A percentile compares a stretch with the other conserved stretches of the same genome.
Conservation (phyloP, 2,797 vertebrate genomes). For the Crenuchus spilurus region DNA sequence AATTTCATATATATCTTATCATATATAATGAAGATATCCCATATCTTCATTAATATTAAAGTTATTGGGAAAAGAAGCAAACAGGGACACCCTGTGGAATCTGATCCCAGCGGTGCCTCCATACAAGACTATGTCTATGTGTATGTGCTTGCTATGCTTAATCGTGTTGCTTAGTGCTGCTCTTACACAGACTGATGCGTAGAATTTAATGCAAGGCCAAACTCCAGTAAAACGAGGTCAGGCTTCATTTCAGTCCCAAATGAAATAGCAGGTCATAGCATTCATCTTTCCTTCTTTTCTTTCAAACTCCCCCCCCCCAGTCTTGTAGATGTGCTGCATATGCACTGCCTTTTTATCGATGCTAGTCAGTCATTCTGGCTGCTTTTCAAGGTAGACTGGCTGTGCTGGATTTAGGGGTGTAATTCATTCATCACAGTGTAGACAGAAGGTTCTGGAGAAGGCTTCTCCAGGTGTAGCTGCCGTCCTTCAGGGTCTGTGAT, state of each 20-base stretch:
- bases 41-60: too few relatives aligned
- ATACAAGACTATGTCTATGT: not conserved
- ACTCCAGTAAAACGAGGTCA: conserved; percentile 42
- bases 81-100: too few relatives aligned
- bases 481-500: conserved; percentile 79
- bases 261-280: conserved; percentile 65
- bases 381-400: conserved; percentile 82
- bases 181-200: conserved; percentile 58
- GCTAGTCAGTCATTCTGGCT: conserved; percentile 54
- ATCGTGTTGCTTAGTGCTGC: conserved; percentile 25
- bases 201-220: conserved; percentile 33
- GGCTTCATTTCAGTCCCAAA: conserved; percentile 59
- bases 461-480: conserved; percentile 71
- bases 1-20: too few relatives aligned
- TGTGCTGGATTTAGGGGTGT: conserved; percentile 76
- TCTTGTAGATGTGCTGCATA: conserved; percentile 62
- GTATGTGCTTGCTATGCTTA: conserved; percentile 15
- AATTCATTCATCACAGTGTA: conserved; percentile 80
- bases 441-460: conserved; percentile 73
- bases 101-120: too few relatives aligned
- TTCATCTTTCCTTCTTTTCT: conserved; percentile 21
- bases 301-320: too few relatives aligned
- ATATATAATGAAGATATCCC: too few relatives aligned
- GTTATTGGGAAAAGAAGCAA: too few relatives aligned
- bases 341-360: conserved; percentile 61